Evolutionary conservation across 2,797 vertebrate genomes (phyloP), one percentile per base, ranked within the genome.

Genomic region (Glyptemys insculpta): DNA sequence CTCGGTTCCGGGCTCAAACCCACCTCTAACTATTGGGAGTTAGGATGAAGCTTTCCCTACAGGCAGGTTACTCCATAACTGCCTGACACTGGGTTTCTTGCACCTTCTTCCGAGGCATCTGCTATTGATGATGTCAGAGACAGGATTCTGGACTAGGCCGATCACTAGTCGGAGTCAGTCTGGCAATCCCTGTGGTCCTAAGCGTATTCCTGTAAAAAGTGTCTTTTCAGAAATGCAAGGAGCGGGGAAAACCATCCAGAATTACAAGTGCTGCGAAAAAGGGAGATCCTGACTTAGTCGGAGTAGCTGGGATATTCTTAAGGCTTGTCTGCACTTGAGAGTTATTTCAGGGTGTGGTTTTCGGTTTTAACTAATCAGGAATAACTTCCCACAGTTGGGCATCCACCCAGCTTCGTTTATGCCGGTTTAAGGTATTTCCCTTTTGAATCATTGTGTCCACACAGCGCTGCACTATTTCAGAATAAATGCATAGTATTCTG

Each of bases 231-330:
- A 34, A 72, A 79, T 44, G 27, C 31, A 29, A 72, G 78, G 47
- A 21, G 29, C n/a, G 11, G 50, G 79, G 44, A 6, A 79, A n/a
- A 47, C 11, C n/a, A 50, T 19, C 7, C 12, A 76, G 84, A 72
- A 14, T 44, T 10, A 72, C 10, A 34, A 68, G 6, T 0, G 0
- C 1, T 6, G n/a, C 4, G 2, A 37, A 37, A 44, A 59, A 74
- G 85, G 54, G 52, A 37, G 21, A 6, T 0, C 0, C 0, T 34
- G 88, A 50, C 18, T 56, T 76, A 49, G 21, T 34, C 0, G 29
- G 68, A 88, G 8, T 12, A 86, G 83, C 18, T 49, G 9, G 34
- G 21, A 50, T 15, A 10, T 37, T 52, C 47, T 56, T 31, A 41
- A 23, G 41, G 79, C 53, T 37, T 86, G 57, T 57, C n/a, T 4